These are phyloP conservation scores for Erpornis zantholeuca DNA, from an alignment of 2,113 vertebrate genomes.

Conservation along the genomic window DNA sequence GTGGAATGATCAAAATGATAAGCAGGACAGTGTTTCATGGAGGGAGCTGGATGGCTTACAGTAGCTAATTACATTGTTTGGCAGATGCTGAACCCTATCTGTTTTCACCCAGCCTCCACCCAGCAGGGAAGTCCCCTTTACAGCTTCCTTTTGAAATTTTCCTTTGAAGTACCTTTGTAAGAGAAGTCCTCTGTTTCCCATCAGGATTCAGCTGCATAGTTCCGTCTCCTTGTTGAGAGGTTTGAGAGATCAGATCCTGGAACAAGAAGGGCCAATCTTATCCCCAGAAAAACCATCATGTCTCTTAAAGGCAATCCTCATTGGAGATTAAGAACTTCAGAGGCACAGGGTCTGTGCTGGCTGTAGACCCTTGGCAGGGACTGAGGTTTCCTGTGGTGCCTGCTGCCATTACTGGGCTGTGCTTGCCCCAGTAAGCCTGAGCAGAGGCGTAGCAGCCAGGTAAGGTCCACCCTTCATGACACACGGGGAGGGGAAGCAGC, in stretches of 20 bases:
- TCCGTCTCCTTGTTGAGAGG: neutral
- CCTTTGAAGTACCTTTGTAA: neutral
- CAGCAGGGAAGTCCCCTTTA: neutral
- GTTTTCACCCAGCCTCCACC: neutral
- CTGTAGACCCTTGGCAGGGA: neutral
- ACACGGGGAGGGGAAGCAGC: neutral
- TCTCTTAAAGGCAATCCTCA: neutral
- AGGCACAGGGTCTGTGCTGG: neutral
- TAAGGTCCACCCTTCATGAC: slow-evolving; percentile 10
- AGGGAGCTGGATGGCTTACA: neutral
- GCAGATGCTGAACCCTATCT: neutral
- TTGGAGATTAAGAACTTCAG: neutral
- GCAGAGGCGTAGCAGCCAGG: neutral
- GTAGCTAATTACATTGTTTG: neutral
- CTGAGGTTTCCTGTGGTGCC: neutral
- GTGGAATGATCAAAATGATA: neutral
- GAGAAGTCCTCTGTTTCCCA: neutral
- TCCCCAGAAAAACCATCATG: neutral
- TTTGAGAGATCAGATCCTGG: neutral
- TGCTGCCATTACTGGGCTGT: fast-evolving
- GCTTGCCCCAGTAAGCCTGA: neutral
- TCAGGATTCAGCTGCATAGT: neutral
- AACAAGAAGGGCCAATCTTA: neutral
- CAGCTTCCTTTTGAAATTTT: neutral
- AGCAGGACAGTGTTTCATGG: fast-evolving